A percentile compares a stretch with the other conserved stretches of the same genome.
Conservation (phyloP, 2,113 vertebrate species). For the Alethe diademata region DNA sequence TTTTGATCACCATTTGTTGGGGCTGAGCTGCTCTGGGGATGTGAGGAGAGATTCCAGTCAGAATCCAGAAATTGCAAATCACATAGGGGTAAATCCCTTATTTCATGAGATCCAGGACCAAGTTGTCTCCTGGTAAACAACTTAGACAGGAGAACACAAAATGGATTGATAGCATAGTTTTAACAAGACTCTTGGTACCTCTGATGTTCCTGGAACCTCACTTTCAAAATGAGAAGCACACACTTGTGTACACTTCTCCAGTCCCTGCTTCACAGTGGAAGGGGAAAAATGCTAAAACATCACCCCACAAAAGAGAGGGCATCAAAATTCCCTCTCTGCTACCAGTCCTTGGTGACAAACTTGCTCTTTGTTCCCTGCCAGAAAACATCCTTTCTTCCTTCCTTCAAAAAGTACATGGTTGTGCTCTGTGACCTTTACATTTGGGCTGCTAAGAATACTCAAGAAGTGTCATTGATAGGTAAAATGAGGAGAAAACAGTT, state of each 20-base stretch:
- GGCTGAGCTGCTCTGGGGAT: neutral
- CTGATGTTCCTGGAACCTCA: neutral
- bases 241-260: neutral
- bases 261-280: neutral
- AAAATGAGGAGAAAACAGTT: neutral
- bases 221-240: neutral
- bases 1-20: neutral
- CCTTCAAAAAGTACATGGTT: neutral
- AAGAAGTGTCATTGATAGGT: neutral
- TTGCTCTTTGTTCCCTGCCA: neutral
- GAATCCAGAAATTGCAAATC: neutral
- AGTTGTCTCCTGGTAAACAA: neutral
- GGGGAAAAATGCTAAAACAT: neutral
- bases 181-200: neutral
- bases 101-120: neutral
- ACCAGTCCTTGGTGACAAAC: neutral
- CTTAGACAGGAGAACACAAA: neutral
- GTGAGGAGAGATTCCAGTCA: accelerated
- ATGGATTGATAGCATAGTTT: neutral
- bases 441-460: neutral
- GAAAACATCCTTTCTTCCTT: neutral
- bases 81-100: accelerated
- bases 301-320: neutral
- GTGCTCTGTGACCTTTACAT: neutral
- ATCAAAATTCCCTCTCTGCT: neutral